Evolutionary conservation across 2,888 invertebrate species (phyloP), one percentile per base, ranked within the genome.

Genomic region (Hydraecia micacea): DNA sequence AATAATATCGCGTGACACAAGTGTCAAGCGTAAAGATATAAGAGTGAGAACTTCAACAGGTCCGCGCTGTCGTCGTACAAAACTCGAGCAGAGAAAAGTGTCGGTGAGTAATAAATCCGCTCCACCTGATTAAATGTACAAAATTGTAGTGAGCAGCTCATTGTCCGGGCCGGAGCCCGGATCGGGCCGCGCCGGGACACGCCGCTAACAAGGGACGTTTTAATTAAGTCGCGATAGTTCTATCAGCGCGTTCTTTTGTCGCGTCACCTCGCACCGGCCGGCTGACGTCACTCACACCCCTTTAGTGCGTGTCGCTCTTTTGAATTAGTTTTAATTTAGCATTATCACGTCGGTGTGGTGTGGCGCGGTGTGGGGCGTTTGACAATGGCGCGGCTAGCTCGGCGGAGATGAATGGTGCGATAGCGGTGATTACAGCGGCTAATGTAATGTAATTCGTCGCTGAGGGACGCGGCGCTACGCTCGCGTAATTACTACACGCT

Each of bases 201-300:
- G 81, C 86, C 87, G 84, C 83, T 86, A 87, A 90, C 89, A 79
- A 89, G 89, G 65, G 87, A 87, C 89, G 89, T 89, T 92, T 93
- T 93, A 94, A 94, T 94, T 92, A 94, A 92, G 67, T 87, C 87
- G 86, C 88, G 88, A 91, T 92, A 92, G 92, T 93, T 91, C 87
- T 90, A 91, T 91, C 89, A 86, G 87, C 75, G 75, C 83, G 84
- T 90, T 89, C 90, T 90, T 91, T 89, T 88, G 89, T 90, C 84
- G 84, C 85, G 36, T 76, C 73, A 70, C 72, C 74, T 83, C 46
- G 28, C 46, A 4, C 25, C 39, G 58, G 71, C 60, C 13, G 21
- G 67, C 39, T 36, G 76, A 39, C 49, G 52, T 69, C 68, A 52
- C 55, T 71, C 62, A 74, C 78, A 52, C 74, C 81, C 73, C 77